Conservation (phyloP, 2,888 invertebrate species). For the Brachyptera risi region DNA sequence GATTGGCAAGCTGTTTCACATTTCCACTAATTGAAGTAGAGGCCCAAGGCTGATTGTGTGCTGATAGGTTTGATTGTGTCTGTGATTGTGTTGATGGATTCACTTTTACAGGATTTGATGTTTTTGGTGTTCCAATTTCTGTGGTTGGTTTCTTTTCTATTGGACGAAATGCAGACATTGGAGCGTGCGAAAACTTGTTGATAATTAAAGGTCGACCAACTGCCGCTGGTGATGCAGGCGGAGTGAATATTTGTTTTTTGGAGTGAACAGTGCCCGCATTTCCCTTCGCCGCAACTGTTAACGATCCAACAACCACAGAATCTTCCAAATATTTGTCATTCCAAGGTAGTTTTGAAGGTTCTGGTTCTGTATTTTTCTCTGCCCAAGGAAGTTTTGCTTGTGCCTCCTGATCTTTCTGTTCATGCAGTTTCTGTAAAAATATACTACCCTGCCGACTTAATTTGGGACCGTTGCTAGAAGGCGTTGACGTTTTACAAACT, state of each 20-base stretch:
- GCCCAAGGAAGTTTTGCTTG: slow-evolving; percentile 37
- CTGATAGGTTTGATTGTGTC: no score
- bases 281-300: slow-evolving; percentile 41
- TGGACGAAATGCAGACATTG: slow-evolving; percentile 71
- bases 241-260: slow-evolving; percentile 32
- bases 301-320: slow-evolving; percentile 45
- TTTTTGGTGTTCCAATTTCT: not conserved
- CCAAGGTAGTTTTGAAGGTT: slow-evolving; percentile 38
- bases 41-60: slow-evolving; percentile 30
- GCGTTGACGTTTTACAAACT: slow-evolving; percentile 34
- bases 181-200: slow-evolving; percentile 72
- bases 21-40: slow-evolving; percentile 34
- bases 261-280: slow-evolving; percentile 23
- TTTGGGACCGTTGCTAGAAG: slow-evolving; percentile 41
- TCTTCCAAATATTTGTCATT: slow-evolving; percentile 35
- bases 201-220: slow-evolving; percentile 44
- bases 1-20: slow-evolving; percentile 44
- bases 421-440: slow-evolving; percentile 33
- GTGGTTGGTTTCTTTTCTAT: slow-evolving; percentile 30
- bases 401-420: slow-evolving; percentile 38
- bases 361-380: slow-evolving; percentile 24
- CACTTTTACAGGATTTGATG: slow-evolving; percentile 37
- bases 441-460: slow-evolving; percentile 33
- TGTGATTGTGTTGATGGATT: no score
- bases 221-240: slow-evolving; percentile 28